Base-by-base conservation (phyloP, 2,888 invertebrate genomes). In the Gasteruption jaculator region DNA sequence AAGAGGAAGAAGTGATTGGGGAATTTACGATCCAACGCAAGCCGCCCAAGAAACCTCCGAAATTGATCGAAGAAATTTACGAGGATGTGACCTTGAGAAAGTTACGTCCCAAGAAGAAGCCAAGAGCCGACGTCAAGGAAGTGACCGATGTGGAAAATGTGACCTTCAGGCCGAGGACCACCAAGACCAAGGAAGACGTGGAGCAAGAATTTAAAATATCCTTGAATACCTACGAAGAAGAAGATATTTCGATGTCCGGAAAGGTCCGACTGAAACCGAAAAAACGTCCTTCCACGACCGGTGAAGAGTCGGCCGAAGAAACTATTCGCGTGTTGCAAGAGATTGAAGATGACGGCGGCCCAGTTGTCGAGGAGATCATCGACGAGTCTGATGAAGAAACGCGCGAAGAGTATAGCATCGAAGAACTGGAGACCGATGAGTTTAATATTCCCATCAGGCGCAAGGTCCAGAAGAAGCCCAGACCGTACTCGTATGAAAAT, bases 131-230 rank as follows among this genome's bases (percentile, higher is more conserved):
- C 52, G 74, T 84, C 49, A 82, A 84, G 29, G 87, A 87, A 74
- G 77, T 81, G 33, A 81, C 83, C 1, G 86, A 85, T 60, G 80
- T 82, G 7, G 85, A 87, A 74, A 85, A 80, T 54, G 87, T 90
- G 0, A 88, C 85, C 25, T 89, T 89, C 71, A 80, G 85, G 56
- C 86, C 88, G 8, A 83, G 82, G 69, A 71, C 75, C 4, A 84
- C 82, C 1, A 87, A 84, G 73, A 86, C 85, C 0, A 86, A 86
- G 68, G 89, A 90, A 74, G 86, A 89, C 57, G 86, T 91, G 10
- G 90, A 91, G 62, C 91, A 91, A 73, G 91, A 91, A 72, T 91
- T 91, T 65, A 89, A 85, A 69, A 89, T 91, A 51, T 85, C 86
- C 8, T 72, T 90, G 46, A 86, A 90, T 70, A 85, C 86, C 0